Evolutionary conservation across 2,113 vertebrate genomes (phyloP).

Genomic region (Chascanopsetta lugubris): DNA sequence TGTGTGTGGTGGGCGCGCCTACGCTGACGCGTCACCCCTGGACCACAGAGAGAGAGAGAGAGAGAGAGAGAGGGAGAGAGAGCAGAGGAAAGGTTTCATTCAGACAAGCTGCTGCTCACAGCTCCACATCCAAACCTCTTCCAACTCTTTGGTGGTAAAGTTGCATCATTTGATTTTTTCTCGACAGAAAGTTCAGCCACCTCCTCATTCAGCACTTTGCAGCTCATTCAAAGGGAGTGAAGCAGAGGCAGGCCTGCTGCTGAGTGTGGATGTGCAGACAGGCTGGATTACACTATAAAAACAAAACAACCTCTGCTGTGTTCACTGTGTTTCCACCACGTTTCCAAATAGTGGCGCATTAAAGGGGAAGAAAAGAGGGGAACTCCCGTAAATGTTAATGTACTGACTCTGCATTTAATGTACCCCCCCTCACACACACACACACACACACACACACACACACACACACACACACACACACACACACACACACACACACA

Average conservation of each 20-base stretch:
- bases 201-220: background rate
- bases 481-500: no score
- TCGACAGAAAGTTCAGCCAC: background rate
- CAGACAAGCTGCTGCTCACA: slow-evolving; percentile 24
- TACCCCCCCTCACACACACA: no score
- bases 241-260: background rate
- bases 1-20: slow-evolving; percentile 63
- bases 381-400: background rate
- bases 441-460: no score
- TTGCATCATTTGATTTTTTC: no score
- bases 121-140: no score
- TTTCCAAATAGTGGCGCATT: background rate
- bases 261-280: background rate
- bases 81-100: slow-evolving; percentile 66
- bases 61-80: slow-evolving; percentile 33
- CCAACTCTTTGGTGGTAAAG: no score
- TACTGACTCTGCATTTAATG: no score
- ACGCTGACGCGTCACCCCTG: slow-evolving; percentile 56
- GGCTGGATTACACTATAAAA: slow-evolving; percentile 12
- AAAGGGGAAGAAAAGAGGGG: no score
- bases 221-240: background rate
- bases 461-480: no score
- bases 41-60: no score
- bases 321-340: background rate
- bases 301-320: background rate